Evolutionary conservation across 2,113 vertebrate species (phyloP).

Genomic region (Hipposideros armiger): DNA sequence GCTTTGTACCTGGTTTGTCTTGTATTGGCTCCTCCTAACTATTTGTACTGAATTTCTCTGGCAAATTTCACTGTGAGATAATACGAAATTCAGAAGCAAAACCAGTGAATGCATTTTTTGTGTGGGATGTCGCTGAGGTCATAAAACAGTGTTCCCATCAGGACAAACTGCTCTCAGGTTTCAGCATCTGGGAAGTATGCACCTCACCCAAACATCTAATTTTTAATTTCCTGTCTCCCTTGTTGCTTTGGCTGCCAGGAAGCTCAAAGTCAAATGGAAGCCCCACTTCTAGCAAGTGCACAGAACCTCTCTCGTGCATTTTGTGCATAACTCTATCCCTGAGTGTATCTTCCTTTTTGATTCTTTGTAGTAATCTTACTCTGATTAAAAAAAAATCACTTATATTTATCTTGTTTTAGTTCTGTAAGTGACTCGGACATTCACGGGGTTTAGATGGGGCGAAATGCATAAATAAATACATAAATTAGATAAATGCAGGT

Average conservation of each 20-base stretch:
- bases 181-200: neutral
- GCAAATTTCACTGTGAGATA: neutral
- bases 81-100: neutral
- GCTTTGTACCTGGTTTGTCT: neutral
- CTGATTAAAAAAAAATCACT: neutral
- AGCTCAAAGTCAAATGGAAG: constrained; percentile 39
- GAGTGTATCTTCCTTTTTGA: neutral
- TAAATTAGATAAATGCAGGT: constrained; percentile 23
- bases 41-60: neutral
- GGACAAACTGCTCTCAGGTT: neutral
- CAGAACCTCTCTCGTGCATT: neutral
- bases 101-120: neutral
- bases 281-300: neutral
- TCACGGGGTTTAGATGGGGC: neutral
- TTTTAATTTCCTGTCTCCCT: constrained; percentile 45
- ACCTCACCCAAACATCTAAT: neutral
- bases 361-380: neutral
- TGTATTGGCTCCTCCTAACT: neutral
- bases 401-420: constrained; percentile 13
- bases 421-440: neutral
- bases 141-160: neutral
- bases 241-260: constrained; percentile 60
- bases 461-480: neutral
- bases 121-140: neutral
- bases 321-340: neutral